phyloP scores from a whole-genome alignment of 2,113 vertebrate genomes.

The Mormyrus iriodes region DNA sequence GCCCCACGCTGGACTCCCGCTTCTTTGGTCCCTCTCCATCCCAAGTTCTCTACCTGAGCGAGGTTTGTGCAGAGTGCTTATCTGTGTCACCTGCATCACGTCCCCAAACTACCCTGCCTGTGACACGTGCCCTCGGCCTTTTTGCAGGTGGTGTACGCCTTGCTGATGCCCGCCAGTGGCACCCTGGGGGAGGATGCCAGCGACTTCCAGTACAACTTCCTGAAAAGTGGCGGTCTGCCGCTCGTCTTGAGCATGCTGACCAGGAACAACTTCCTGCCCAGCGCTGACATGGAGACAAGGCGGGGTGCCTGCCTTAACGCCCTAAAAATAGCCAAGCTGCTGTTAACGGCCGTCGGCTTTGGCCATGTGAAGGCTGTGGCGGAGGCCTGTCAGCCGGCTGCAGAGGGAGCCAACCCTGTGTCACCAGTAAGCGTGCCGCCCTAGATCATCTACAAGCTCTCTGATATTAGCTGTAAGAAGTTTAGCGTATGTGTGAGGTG shows the following conservation, averaged over 20 bases:
- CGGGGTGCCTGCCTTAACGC: slow-evolving; percentile 95
- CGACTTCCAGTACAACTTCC: slow-evolving; percentile 96
- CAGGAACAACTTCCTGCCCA: slow-evolving; percentile 97
- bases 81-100: too few relatives aligned
- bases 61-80: slow-evolving; percentile 65
- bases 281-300: slow-evolving; percentile 96
- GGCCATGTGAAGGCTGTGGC: slow-evolving; percentile 94
- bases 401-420: slow-evolving; percentile 82
- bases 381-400: slow-evolving; percentile 90
- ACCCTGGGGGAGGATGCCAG: slow-evolving; percentile 93
- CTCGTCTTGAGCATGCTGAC: slow-evolving; percentile 97
- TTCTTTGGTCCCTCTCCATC: slow-evolving; percentile 98
- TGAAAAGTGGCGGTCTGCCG: slow-evolving; percentile 92
- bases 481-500: neutral
- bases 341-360: slow-evolving; percentile 93
- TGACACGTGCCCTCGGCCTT: neutral
- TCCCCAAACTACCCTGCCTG: neutral
- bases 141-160: slow-evolving; percentile 89
- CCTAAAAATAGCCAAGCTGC: slow-evolving; percentile 94
- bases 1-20: slow-evolving; percentile 89
- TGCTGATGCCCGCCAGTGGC: slow-evolving; percentile 97
- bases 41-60: slow-evolving; percentile 98
- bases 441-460: neutral
- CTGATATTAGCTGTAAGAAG: neutral
- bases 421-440: slow-evolving; percentile 72